Evolutionary conservation across 2,797 vertebrate species (phyloP).

Genomic region (Poecilia picta): DNA sequence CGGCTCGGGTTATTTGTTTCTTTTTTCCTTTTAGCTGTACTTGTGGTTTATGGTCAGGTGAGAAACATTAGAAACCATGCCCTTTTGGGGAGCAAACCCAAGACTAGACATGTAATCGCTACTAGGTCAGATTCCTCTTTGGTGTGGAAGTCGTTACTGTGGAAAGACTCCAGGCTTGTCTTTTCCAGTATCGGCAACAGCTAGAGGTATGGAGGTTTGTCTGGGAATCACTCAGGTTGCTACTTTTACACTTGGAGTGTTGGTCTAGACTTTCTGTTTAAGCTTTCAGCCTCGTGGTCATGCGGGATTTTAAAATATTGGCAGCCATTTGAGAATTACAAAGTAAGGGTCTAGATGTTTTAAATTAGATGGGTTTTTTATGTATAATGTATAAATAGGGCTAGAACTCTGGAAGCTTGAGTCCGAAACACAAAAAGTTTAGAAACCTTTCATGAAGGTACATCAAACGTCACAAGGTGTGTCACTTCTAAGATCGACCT

Average conservation of each 20-base stretch:
- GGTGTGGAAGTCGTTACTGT: neutral
- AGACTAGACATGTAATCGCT: neutral
- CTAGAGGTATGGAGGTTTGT: neutral
- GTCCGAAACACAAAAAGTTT: neutral
- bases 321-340: neutral
- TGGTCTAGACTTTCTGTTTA: neutral
- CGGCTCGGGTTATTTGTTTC: neutral
- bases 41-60: neutral
- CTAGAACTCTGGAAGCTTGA: neutral
- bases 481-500: neutral
- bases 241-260: neutral
- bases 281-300: neutral
- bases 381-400: neutral
- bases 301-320: neutral
- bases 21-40: neutral
- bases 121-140: neutral
- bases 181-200: neutral
- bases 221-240: neutral
- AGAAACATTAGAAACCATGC: neutral
- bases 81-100: neutral
- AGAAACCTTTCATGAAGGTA: neutral
- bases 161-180: neutral
- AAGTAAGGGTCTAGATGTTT: neutral
- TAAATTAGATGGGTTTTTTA: no score
- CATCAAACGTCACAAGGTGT: neutral